phyloP scores from a whole-genome alignment of 2,113 vertebrate genomes.

The Gnathonemus echidnorhynchus region DNA sequence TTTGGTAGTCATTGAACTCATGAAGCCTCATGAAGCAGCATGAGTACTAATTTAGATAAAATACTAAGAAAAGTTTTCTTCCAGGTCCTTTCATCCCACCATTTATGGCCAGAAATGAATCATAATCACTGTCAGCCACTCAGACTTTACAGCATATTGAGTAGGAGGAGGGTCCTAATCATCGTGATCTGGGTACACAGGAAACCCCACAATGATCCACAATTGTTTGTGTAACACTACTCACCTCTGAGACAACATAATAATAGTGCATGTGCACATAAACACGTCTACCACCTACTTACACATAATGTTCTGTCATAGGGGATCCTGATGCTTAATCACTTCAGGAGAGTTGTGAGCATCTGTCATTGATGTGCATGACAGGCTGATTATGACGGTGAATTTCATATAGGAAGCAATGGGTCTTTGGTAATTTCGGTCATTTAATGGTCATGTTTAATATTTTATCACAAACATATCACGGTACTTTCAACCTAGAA shows the following conservation, averaged over 20 bases:
- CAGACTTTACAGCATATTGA: neutral
- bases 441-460: neutral
- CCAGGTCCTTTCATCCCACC: neutral
- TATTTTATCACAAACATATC: neutral
- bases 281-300: neutral
- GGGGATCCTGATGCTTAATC: neutral
- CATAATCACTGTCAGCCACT: neutral
- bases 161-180: neutral
- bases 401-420: neutral
- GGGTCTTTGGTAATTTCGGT: neutral
- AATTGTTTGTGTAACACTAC: neutral
- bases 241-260: neutral
- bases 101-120: neutral
- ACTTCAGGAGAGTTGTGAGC: neutral
- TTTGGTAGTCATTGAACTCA: neutral
- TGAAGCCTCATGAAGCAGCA: neutral
- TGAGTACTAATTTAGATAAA: neutral
- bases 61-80: neutral
- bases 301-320: neutral
- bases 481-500: neutral
- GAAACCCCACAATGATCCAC: neutral
- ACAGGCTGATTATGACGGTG: neutral
- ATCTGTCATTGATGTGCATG: neutral
- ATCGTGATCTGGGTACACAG: neutral
- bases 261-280: neutral